Evolutionary conservation across 1,140 invertebrate species (phyloP).

Genomic region (Drosophila triauraria): DNA sequence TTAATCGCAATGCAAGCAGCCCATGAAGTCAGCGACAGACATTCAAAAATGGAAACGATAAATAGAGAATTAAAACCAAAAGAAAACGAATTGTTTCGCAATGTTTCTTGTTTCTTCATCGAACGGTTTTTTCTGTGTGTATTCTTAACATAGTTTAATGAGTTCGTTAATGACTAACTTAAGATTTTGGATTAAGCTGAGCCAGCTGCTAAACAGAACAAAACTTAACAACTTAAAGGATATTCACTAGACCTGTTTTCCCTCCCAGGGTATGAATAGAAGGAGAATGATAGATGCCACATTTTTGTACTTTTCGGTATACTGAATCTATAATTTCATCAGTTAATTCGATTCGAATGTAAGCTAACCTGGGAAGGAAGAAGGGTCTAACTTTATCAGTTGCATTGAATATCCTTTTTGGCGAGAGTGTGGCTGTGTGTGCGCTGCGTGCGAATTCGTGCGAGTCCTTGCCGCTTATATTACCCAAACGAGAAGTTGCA

Average conservation of each 20-base stretch:
- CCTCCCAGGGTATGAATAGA: not conserved
- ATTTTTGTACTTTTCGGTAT: constrained; percentile 7
- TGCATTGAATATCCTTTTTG: not conserved
- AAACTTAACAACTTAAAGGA: not conserved
- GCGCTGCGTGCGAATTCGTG: constrained; percentile 30
- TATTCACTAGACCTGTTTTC: not conserved
- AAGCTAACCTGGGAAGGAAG: not conserved
- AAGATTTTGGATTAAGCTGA: constrained; percentile 4
- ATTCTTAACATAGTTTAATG: constrained; percentile 33
- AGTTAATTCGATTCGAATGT: no score
- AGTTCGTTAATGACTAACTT: constrained; percentile 25
- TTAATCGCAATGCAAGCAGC: constrained; percentile 38
- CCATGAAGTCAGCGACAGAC: constrained; percentile 35
- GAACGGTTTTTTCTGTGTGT: constrained; percentile 12
- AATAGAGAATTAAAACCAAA: constrained; percentile 40
- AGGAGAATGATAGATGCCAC: not conserved
- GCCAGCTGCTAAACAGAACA: constrained; percentile 6
- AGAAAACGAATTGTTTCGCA: constrained; percentile 17
- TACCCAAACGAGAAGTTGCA: constrained; percentile 55
- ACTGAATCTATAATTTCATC: not conserved
- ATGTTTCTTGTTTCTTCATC: constrained; percentile 32
- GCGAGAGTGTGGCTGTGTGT: constrained; percentile 5
- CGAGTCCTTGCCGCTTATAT: constrained; percentile 19
- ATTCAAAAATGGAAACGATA: constrained; percentile 26
- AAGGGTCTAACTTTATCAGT: not conserved